These are phyloP conservation scores for Trachops cirrhosus DNA, from an alignment of 2,797 vertebrate genomes.

Conservation along the genomic window DNA sequence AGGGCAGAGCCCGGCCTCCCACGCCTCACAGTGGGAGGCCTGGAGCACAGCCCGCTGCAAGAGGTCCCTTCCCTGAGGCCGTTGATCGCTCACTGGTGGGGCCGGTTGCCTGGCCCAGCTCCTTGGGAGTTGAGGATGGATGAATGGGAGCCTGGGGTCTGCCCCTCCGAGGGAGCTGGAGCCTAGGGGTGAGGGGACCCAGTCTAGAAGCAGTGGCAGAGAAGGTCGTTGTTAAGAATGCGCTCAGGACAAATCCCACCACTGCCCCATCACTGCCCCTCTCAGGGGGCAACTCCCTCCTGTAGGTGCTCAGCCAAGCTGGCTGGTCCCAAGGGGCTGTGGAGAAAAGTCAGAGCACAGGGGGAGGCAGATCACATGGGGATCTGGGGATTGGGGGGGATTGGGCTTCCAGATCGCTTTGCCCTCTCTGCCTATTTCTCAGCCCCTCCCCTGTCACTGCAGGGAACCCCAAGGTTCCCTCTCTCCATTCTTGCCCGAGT, in stretches of 20 bases:
- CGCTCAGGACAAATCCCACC: slow-evolving; percentile 4
- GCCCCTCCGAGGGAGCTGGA: neutral
- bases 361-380: neutral
- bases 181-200: neutral
- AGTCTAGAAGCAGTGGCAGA: neutral
- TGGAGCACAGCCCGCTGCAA: neutral
- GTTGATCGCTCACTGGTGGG: neutral
- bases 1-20: neutral
- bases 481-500: neutral
- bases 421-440: neutral
- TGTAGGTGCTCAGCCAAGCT: slow-evolving; percentile 3
- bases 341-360: neutral
- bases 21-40: neutral
- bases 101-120: neutral
- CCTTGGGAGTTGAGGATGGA: neutral
- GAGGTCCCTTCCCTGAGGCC: neutral
- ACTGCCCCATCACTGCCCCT: neutral
- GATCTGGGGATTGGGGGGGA: neutral
- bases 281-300: neutral
- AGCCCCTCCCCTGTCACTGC: neutral
- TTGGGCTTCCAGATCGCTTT: neutral
- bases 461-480: neutral
- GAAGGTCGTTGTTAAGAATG: neutral
- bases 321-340: neutral
- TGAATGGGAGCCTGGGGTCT: neutral